These are phyloP conservation scores for Colostygia pectinataria DNA, from an alignment of 2,888 invertebrate genomes.

Conservation along the genomic window DNA sequence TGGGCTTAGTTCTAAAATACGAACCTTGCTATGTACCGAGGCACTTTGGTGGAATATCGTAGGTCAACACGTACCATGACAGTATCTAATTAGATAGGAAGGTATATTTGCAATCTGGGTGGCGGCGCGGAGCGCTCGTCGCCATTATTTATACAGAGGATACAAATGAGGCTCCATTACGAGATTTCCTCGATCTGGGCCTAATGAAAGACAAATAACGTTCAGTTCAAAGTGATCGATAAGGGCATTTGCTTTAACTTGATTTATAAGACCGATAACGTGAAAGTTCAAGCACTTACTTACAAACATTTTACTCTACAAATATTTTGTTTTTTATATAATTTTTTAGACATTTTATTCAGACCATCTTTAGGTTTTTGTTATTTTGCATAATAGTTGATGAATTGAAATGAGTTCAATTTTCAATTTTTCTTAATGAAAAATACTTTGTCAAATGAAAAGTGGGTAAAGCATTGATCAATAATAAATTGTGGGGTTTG, in stretches of 20 bases:
- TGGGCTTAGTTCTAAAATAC: too few relatives aligned
- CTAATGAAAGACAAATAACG: constrained; percentile 77
- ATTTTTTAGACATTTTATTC: too few relatives aligned
- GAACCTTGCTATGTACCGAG: too few relatives aligned
- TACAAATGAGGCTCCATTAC: constrained; percentile 76
- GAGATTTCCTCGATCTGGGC: constrained; percentile 71
- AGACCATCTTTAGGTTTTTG: too few relatives aligned
- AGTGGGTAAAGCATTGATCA: not conserved
- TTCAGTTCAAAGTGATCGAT: constrained; percentile 67
- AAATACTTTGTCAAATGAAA: not conserved
- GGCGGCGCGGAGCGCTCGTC: constrained; percentile 53
- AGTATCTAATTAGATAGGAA: constrained; percentile 55
- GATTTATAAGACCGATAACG: constrained; percentile 40
- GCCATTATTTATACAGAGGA: constrained; percentile 70
- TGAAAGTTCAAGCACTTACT: constrained; percentile 17
- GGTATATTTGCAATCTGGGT: constrained; percentile 58
- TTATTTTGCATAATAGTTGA: too few relatives aligned
- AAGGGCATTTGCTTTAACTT: constrained; percentile 64
- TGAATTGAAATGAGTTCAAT: not conserved
- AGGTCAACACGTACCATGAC: constrained; percentile 42
- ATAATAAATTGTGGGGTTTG: constrained; percentile 19
- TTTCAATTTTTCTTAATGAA: not conserved
- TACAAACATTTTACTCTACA: constrained; percentile 34
- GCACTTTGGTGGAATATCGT: constrained; percentile 19
- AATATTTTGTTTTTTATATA: too few relatives aligned